Evolutionary conservation across 2,797 vertebrate genomes (phyloP).

Genomic region (Bradypus variegatus): DNA sequence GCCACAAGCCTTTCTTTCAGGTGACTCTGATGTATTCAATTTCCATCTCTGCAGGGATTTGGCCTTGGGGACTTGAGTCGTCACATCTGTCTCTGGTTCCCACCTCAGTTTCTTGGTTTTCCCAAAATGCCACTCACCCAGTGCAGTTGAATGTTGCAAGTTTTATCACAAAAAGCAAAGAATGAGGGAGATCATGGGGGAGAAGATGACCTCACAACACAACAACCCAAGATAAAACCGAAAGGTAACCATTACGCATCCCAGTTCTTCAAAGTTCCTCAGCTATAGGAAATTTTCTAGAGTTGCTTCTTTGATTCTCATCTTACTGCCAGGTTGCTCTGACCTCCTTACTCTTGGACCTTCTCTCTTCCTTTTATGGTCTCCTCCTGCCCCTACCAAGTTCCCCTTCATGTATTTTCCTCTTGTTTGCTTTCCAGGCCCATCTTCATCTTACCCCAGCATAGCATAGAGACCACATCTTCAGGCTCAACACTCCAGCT

Average conservation of each 20-base stretch:
- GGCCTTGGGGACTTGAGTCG: background rate
- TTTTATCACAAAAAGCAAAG: background rate
- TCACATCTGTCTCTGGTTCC: background rate
- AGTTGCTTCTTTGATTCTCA: no score
- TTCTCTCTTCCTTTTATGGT: background rate
- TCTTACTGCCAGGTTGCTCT: background rate
- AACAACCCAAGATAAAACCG: background rate
- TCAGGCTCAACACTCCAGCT: background rate
- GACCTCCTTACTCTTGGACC: no score
- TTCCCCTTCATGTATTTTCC: background rate
- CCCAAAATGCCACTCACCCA: background rate
- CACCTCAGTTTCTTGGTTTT: background rate
- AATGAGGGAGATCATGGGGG: no score
- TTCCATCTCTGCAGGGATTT: no score
- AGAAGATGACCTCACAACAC: background rate
- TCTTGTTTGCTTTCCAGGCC: background rate
- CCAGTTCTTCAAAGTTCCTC: background rate
- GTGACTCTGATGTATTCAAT: background rate
- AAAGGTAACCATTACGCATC: rapidly evolving
- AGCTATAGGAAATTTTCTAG: background rate
- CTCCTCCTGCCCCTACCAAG: no score
- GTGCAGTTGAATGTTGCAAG: background rate
- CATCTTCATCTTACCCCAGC: background rate
- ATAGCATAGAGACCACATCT: background rate
- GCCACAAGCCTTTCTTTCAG: background rate